These are phyloP conservation scores for Ctenopoma multispine DNA, from an alignment of 2,797 vertebrate species.

Conservation along the genomic window DNA sequence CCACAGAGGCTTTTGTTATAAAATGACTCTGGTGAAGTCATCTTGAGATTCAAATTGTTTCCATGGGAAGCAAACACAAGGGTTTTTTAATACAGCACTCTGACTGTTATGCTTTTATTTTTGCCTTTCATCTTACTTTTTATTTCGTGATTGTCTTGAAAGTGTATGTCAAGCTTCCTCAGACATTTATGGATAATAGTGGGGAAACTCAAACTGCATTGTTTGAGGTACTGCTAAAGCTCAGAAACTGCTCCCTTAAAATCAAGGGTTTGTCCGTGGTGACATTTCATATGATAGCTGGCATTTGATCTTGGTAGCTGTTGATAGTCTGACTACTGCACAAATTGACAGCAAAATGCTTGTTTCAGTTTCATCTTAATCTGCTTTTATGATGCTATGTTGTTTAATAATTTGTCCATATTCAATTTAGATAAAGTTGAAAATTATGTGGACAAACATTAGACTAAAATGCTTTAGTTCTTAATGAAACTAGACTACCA, in stretches of 20 bases:
- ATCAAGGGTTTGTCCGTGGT: constrained; percentile 17
- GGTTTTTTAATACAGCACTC: constrained; percentile 14
- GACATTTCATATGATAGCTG: constrained; percentile 30
- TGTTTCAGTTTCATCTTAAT: neutral
- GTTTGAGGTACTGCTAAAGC: constrained; percentile 14
- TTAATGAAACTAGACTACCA: too few species aligned
- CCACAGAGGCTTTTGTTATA: constrained; percentile 10
- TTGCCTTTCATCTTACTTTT: constrained; percentile 31
- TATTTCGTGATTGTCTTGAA: constrained; percentile 33
- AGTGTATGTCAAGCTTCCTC: constrained; percentile 19
- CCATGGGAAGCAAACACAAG: constrained; percentile 29
- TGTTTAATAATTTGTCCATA: neutral
- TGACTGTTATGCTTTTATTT: constrained; percentile 9
- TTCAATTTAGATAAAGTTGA: neutral
- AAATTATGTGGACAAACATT: neutral
- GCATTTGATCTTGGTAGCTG: constrained; percentile 29
- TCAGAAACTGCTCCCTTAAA: constrained; percentile 1
- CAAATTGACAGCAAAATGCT: constrained; percentile 8
- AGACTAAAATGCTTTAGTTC: too few species aligned
- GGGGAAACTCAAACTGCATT: constrained; percentile 15
- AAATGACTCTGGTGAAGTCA: constrained; percentile 17
- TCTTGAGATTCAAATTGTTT: constrained; percentile 31
- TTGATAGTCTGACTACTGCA: constrained; percentile 22
- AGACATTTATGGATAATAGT: constrained; percentile 31
- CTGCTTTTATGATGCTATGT: neutral